Percentiles rank a stretch among this genome's conserved stretches.
Conservation (phyloP, 1,140 invertebrate genomes). For the Drosophila miranda region DNA sequence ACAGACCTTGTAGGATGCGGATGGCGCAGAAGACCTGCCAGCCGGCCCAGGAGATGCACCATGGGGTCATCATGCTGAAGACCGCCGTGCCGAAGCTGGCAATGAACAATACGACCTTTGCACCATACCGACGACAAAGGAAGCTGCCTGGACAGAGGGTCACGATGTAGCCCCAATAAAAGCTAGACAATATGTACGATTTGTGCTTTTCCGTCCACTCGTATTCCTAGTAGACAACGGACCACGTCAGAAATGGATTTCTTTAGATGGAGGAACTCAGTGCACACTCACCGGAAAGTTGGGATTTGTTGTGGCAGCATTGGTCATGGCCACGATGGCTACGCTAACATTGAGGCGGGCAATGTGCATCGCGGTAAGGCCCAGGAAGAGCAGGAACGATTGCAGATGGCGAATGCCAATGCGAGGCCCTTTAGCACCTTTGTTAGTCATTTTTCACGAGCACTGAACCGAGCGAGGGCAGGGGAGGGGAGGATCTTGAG, state of each 20-base stretch:
- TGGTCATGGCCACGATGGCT: constrained; percentile 78
- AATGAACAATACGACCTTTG: constrained; percentile 85
- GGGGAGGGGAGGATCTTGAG: constrained; percentile 7
- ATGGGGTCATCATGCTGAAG: constrained; percentile 83
- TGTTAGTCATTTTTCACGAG: constrained; percentile 40
- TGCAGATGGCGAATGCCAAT: constrained; percentile 72
- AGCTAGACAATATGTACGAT: constrained; percentile 85
- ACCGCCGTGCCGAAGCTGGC: constrained; percentile 83
- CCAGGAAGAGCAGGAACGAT: constrained; percentile 67
- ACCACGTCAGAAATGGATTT: constrained; percentile 2
- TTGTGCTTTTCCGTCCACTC: constrained; percentile 83
- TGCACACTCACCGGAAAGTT: constrained; percentile 67
- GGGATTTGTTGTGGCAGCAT: constrained; percentile 71
- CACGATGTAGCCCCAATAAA: constrained; percentile 86
- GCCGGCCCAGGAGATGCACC: constrained; percentile 76
- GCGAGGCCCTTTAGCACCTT: constrained; percentile 51
- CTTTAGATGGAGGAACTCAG: neutral
- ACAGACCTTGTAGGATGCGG: constrained; percentile 89
- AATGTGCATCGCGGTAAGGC: constrained; percentile 72
- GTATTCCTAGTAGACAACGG: constrained; percentile 44
- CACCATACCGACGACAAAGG: constrained; percentile 86
- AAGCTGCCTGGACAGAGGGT: constrained; percentile 87
- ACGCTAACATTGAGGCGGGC: constrained; percentile 72
- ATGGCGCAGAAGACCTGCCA: constrained; percentile 85
- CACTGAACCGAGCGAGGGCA: neutral